A percentile compares a stretch with the other conserved stretches of the same genome.
Conservation (phyloP, 2,797 vertebrate species). For the Luscinia megarhynchos region DNA sequence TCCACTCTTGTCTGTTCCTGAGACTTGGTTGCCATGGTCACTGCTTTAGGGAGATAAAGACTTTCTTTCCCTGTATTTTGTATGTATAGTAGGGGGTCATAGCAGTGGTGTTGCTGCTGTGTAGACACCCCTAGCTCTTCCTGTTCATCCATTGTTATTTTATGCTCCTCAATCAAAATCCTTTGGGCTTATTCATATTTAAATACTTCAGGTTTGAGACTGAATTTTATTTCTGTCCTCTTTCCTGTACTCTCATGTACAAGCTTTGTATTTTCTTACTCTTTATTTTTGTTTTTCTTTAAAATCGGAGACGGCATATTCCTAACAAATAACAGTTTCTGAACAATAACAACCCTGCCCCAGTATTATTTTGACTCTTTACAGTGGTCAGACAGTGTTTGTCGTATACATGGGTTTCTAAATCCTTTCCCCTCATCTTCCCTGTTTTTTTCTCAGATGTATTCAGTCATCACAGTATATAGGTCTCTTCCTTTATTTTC, state of each 20-base stretch:
- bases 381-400: neutral
- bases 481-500: neutral
- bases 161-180: neutral
- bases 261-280: neutral
- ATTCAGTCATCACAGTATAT: neutral
- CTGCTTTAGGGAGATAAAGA: conserved; percentile 57
- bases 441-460: neutral
- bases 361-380: neutral
- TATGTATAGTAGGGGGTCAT: neutral
- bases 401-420: neutral
- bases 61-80: conserved; percentile 32
- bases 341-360: neutral
- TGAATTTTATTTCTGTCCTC: neutral
- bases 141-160: neutral
- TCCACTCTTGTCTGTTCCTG: conserved; percentile 21
- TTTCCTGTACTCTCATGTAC: neutral
- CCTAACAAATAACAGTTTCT: neutral
- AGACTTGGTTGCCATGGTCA: conserved; percentile 70
- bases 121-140: neutral
- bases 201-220: neutral
- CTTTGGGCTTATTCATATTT: neutral
- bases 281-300: neutral
- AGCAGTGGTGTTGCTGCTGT: neutral
- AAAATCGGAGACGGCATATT: neutral
- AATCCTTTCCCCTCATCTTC: neutral